A percentile compares a stretch with the other conserved stretches of the same genome.
Conservation (phyloP, 2,888 invertebrate species). For the Eupeodes luniger region DNA sequence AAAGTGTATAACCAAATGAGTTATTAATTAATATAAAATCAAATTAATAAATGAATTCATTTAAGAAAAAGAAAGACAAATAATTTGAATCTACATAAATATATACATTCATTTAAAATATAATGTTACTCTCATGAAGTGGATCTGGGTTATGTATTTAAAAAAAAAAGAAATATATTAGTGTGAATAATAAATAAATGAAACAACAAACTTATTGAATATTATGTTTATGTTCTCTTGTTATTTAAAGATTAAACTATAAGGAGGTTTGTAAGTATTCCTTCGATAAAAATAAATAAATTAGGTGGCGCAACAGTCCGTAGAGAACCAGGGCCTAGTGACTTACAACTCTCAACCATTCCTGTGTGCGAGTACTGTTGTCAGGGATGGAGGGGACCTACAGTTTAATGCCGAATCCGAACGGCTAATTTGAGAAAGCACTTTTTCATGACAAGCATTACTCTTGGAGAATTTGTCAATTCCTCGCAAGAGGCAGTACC, state of each 20-base stretch:
- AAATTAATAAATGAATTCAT: background rate
- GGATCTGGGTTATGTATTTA: constrained; percentile 28
- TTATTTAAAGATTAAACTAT: background rate
- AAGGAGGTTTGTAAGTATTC: too few relatives aligned
- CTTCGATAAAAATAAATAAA: too few relatives aligned
- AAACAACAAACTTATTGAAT: background rate
- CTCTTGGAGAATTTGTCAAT: too few relatives aligned
- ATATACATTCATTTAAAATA: background rate
- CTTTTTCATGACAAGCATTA: too few relatives aligned
- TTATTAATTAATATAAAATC: constrained; percentile 16
- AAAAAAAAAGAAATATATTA: constrained; percentile 19
- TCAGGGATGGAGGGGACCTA: too few relatives aligned
- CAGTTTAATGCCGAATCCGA: too few relatives aligned
- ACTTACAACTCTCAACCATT: too few relatives aligned
- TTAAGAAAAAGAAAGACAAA: background rate
- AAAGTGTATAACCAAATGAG: background rate
- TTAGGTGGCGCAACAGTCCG: too few relatives aligned
- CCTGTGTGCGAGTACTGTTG: too few relatives aligned
- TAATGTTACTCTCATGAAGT: background rate
- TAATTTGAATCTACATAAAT: background rate
- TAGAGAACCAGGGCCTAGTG: too few relatives aligned
- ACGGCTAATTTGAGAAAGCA: too few relatives aligned
- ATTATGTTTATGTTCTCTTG: background rate
- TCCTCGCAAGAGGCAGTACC: too few relatives aligned
- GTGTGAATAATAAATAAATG: constrained; percentile 32